phyloP scores from a whole-genome alignment of 1,140 invertebrate genomes.

The Vanessa tameamea region DNA sequence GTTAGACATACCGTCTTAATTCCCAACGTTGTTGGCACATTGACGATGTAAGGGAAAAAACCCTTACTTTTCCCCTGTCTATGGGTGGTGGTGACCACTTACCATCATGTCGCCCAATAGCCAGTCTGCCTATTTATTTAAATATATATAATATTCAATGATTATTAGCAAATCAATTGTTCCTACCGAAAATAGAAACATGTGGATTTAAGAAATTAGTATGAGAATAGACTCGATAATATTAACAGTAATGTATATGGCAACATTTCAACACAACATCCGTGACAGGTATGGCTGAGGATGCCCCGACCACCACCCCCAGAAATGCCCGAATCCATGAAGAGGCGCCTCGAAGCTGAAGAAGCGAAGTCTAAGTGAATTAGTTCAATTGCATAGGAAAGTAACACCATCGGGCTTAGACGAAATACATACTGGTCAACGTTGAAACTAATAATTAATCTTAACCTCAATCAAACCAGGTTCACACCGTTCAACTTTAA shows the following conservation, averaged over 20 bases:
- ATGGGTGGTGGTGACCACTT: no score
- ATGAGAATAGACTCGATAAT: constrained; percentile 35
- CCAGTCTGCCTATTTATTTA: not conserved
- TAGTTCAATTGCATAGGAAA: constrained; percentile 23
- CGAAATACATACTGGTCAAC: not conserved
- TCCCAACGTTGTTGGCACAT: no score
- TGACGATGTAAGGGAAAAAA: no score
- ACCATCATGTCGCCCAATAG: no score
- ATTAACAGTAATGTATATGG: constrained; percentile 6
- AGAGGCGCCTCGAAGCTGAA: constrained; percentile 87
- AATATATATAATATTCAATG: constrained; percentile 41
- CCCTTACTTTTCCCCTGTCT: no score
- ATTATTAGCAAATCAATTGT: constrained; percentile 70
- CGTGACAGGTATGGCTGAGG: constrained; percentile 83
- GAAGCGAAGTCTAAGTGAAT: constrained; percentile 67
- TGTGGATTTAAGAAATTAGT: constrained; percentile 48
- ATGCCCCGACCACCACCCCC: constrained; percentile 99
- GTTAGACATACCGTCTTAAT: no score
- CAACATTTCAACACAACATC: constrained; percentile 1
- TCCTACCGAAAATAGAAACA: constrained; percentile 54
- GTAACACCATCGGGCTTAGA: not conserved
- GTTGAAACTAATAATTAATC: no score
- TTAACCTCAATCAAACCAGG: no score
- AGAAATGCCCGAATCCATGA: constrained; percentile 98
- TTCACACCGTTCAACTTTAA: no score